Conservation (phyloP, 2,113 vertebrate species). For the Plotosus lineatus region DNA sequence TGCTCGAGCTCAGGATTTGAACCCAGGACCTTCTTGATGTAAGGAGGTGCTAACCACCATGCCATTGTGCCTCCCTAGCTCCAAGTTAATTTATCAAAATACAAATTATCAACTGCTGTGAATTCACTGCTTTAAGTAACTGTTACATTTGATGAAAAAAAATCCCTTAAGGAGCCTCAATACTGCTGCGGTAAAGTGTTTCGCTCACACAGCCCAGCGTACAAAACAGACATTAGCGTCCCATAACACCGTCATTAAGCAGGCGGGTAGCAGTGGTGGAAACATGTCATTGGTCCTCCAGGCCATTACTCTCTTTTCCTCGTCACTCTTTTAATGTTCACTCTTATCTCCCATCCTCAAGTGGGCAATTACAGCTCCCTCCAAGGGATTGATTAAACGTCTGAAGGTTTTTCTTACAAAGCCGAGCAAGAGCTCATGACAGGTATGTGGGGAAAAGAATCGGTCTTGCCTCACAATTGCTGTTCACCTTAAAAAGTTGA, state of each 20-base stretch:
- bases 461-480: slow-evolving; percentile 26
- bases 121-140: no score
- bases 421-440: slow-evolving; percentile 25
- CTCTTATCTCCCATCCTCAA: slow-evolving; percentile 53
- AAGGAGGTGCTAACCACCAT: no score
- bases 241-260: slow-evolving; percentile 54
- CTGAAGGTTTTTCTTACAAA: slow-evolving; percentile 46
- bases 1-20: no score
- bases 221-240: slow-evolving; percentile 56
- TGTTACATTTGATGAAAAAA: slow-evolving; percentile 49
- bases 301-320: slow-evolving; percentile 49
- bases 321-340: slow-evolving; percentile 55
- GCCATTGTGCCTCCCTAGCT: no score
- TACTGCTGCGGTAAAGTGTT: slow-evolving; percentile 44
- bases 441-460: slow-evolving; percentile 28
- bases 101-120: slow-evolving; percentile 47
- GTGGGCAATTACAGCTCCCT: slow-evolving; percentile 54
- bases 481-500: slow-evolving; percentile 26
- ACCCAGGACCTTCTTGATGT: no score
- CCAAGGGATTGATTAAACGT: slow-evolving; percentile 50
- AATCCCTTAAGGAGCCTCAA: slow-evolving; percentile 46
- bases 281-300: slow-evolving; percentile 43
- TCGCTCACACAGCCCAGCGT: slow-evolving; percentile 45
- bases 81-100: slow-evolving; percentile 45
- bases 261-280: slow-evolving; percentile 39